phyloP scores from a whole-genome alignment of 1,140 invertebrate species.

The Trachymyrmex septentrionalis region DNA sequence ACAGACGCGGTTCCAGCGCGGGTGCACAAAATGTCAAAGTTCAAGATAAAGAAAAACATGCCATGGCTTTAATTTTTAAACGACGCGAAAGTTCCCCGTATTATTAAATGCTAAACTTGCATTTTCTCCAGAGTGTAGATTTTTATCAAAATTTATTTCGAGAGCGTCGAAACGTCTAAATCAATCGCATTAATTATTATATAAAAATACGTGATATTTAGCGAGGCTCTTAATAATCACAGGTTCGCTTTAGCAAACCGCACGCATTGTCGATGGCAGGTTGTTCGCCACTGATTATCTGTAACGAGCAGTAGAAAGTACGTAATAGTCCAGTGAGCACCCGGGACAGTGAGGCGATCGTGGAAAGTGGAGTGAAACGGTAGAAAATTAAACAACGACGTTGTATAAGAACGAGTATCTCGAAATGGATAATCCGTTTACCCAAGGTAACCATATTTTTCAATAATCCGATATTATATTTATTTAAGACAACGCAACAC shows the following conservation, averaged over 20 bases:
- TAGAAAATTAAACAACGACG: conserved; percentile 29
- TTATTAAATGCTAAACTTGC: neutral
- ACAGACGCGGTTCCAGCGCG: neutral
- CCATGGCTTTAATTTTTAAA: neutral
- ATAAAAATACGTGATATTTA: conserved; percentile 25
- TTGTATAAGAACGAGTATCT: conserved; percentile 29
- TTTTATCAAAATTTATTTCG: neutral
- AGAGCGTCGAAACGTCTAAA: neutral
- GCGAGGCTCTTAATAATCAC: neutral
- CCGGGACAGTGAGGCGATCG: conserved; percentile 50
- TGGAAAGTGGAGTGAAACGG: conserved; percentile 57
- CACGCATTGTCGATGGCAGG: conserved; percentile 40
- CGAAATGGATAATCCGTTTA: conserved; percentile 14
- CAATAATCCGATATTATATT: neutral
- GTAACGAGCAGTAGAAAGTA: conserved; percentile 62
- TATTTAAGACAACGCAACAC: neutral
- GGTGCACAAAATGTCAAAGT: conserved; percentile 2
- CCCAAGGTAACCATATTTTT: neutral
- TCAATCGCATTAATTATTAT: conserved; percentile 18
- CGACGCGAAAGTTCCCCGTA: neutral
- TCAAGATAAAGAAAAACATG: conserved; percentile 3
- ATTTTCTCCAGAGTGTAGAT: neutral
- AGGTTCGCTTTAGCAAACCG: conserved; percentile 18
- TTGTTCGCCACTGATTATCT: conserved; percentile 58
- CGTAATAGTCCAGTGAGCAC: conserved; percentile 63